Evolutionary conservation across 2,113 vertebrate genomes (phyloP).

Genomic region (Chionis minor): DNA sequence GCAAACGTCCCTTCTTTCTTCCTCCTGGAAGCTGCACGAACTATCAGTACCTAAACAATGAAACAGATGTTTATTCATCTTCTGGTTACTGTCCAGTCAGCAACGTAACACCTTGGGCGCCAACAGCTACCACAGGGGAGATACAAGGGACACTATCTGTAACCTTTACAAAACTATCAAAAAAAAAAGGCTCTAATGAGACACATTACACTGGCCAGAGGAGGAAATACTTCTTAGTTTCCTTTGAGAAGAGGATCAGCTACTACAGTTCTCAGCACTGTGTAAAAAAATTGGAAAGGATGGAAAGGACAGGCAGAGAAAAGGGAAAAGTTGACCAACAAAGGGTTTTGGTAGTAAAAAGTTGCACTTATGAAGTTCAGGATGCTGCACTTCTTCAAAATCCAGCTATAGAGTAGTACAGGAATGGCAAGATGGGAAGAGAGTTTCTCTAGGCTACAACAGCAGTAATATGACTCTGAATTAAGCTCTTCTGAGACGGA

Average conservation of each 20-base stretch:
- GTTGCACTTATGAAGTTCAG: not conserved
- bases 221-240: not conserved
- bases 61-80: not conserved
- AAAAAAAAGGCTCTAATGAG: not conserved
- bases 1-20: not conserved
- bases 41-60: not conserved
- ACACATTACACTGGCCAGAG: not conserved
- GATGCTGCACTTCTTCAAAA: not conserved
- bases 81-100: not conserved
- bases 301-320: not conserved
- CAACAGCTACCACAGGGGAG: not conserved
- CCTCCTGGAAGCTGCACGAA: not conserved
- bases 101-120: accelerated
- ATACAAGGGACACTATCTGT: not conserved
- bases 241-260: not conserved
- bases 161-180: not conserved
- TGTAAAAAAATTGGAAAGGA: not conserved
- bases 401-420: not conserved
- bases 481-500: not conserved
- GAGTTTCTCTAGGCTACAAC: not conserved
- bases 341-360: not conserved
- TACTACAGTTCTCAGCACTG: not conserved
- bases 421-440: not conserved
- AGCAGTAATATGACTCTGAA: not conserved
- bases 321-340: not conserved